phyloP scores from a whole-genome alignment of 1,140 invertebrate species.

The Armadillidium nasatum region DNA sequence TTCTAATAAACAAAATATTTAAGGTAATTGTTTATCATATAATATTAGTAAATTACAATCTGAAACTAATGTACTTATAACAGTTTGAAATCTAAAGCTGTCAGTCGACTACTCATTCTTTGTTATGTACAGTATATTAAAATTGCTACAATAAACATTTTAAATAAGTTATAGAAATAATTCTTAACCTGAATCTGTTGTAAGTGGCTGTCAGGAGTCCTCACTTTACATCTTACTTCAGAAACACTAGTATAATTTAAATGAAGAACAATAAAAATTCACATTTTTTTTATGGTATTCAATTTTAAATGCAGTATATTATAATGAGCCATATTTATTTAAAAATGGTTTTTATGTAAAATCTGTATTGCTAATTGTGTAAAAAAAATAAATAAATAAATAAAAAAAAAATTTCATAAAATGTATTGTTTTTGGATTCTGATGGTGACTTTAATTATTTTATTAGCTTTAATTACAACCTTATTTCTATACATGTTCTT shows the following conservation, averaged over 20 bases:
- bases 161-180: not conserved
- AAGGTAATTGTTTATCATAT: no score
- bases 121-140: not conserved
- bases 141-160: not conserved
- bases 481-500: not conserved
- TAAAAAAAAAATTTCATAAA: not conserved
- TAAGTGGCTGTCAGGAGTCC: no score
- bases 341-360: no score
- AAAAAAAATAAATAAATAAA: not conserved
- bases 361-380: not conserved
- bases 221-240: no score
- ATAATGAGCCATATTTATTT: no score
- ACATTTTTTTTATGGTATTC: no score
- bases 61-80: not conserved
- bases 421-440: not conserved
- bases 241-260: no score
- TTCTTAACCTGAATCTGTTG: not conserved
- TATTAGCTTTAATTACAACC: no score
- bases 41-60: no score
- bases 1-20: no score
- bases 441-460: not conserved
- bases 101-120: not conserved
- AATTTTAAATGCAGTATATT: no score
- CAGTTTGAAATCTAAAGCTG: not conserved
- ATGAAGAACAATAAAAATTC: no score